These are phyloP conservation scores for Strix aluco DNA, from an alignment of 2,113 vertebrate genomes.

Conservation along the genomic window DNA sequence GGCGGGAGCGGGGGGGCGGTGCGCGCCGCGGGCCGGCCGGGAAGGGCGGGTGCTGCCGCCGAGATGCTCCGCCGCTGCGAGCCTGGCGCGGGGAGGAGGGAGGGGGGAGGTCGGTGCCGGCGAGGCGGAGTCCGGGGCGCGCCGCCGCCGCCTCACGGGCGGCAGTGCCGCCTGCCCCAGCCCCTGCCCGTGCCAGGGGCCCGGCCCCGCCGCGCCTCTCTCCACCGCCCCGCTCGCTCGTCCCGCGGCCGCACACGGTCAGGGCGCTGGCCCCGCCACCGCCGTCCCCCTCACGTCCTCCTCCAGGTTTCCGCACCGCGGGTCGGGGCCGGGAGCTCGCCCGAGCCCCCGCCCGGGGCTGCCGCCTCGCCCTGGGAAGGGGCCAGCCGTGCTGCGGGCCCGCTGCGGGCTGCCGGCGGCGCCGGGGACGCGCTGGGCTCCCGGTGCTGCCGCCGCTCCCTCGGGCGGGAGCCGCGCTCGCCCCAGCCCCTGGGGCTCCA, in stretches of 20 bases:
- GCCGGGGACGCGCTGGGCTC: neutral
- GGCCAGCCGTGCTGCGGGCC: neutral
- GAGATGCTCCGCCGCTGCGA: constrained; percentile 38
- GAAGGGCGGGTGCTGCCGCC: constrained; percentile 74
- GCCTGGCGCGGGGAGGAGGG: constrained; percentile 10
- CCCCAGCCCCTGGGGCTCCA: neutral
- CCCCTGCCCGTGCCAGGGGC: neutral
- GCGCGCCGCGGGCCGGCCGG: constrained; percentile 5
- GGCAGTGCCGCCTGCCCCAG: constrained; percentile 24
- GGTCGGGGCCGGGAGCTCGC: neutral
- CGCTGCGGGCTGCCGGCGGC: neutral
- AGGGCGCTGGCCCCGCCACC: neutral
- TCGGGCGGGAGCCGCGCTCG: neutral
- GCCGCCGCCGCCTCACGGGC: constrained; percentile 34
- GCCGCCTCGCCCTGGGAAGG: neutral
- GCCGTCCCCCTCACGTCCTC: constrained; percentile 58
- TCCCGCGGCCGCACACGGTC: neutral
- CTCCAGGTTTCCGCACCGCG: neutral
- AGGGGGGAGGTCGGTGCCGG: constrained; percentile 48
- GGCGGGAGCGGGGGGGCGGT: neutral
- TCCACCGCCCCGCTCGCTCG: neutral
- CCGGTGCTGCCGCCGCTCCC: neutral
- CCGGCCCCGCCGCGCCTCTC: constrained; percentile 41
- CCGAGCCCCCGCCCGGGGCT: neutral
- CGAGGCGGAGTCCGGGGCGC: constrained; percentile 71